Percentiles rank a stretch among this genome's conserved stretches.
phyloP scores from a whole-genome alignment of 2,888 invertebrate genomes.

The Nemotelus pantherinus region DNA sequence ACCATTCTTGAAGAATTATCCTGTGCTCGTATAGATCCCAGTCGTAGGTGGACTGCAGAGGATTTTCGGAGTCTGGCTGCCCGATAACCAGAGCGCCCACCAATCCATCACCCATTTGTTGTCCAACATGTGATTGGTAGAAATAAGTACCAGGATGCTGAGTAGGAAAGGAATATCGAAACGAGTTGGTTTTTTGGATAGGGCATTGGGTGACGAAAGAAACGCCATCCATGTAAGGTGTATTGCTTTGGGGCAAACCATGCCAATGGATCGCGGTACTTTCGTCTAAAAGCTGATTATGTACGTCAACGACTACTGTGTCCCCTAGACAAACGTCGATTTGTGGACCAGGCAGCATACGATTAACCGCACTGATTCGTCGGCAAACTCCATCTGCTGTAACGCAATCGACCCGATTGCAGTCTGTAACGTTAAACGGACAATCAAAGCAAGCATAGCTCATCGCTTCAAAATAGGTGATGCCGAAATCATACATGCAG shows the following conservation, averaged over 20 bases:
- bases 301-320: slow-evolving; percentile 79
- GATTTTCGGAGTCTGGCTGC: slow-evolving; percentile 70
- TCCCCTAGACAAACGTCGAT: slow-evolving; percentile 77
- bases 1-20: slow-evolving; percentile 80
- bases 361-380: slow-evolving; percentile 65
- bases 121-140: slow-evolving; percentile 76
- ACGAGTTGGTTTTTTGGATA: slow-evolving; percentile 75
- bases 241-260: slow-evolving; percentile 78
- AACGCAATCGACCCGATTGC: slow-evolving; percentile 65
- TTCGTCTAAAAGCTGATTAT: slow-evolving; percentile 78
- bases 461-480: neutral
- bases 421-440: slow-evolving; percentile 57
- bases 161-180: slow-evolving; percentile 75
- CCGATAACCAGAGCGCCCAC: slow-evolving; percentile 80
- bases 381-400: slow-evolving; percentile 66
- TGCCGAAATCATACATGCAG: slow-evolving; percentile 4
- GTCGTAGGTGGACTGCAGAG: slow-evolving; percentile 74
- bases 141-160: slow-evolving; percentile 81
- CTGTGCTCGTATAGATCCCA: slow-evolving; percentile 73
- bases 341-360: slow-evolving; percentile 66
- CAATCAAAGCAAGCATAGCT: slow-evolving; percentile 13
- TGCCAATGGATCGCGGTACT: slow-evolving; percentile 90
- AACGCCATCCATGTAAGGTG: slow-evolving; percentile 87
- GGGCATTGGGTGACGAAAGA: slow-evolving; percentile 86
- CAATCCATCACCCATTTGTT: slow-evolving; percentile 82